Evolutionary conservation across 2,113 vertebrate genomes (phyloP).

Genomic region (Anseranas semipalmata): DNA sequence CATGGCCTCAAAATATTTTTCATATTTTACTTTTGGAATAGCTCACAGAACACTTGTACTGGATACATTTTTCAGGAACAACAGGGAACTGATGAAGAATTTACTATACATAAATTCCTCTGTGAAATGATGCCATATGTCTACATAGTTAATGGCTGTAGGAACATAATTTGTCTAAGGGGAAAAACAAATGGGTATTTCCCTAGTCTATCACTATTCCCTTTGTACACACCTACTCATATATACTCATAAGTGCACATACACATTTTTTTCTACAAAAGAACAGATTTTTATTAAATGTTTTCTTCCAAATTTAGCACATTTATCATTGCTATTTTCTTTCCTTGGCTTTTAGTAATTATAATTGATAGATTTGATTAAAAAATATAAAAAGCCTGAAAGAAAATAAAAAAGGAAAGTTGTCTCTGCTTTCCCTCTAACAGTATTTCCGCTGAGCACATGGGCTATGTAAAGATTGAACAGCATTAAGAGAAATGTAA

Average conservation of each 20-base stretch:
- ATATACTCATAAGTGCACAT: neutral
- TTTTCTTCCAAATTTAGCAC: neutral
- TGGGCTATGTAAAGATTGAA: neutral
- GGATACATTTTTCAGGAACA: neutral
- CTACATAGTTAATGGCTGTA: neutral
- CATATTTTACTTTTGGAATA: neutral
- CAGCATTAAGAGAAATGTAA: neutral
- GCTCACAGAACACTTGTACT: neutral
- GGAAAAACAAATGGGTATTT: neutral
- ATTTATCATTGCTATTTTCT: neutral
- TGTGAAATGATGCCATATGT: conserved; percentile 8
- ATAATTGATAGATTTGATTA: neutral
- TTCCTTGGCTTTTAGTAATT: neutral
- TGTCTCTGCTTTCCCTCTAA: neutral
- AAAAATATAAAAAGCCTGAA: neutral
- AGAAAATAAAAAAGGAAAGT: neutral
- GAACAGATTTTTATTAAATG: neutral
- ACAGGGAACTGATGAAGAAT: neutral
- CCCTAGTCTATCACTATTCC: neutral
- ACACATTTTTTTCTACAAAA: neutral
- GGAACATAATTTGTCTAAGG: neutral
- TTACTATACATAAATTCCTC: neutral
- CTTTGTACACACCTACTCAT: neutral
- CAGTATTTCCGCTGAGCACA: neutral
- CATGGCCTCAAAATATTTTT: neutral